Base-by-base conservation (phyloP, 1,140 invertebrate species). In the Sycobia sp. region DNA sequence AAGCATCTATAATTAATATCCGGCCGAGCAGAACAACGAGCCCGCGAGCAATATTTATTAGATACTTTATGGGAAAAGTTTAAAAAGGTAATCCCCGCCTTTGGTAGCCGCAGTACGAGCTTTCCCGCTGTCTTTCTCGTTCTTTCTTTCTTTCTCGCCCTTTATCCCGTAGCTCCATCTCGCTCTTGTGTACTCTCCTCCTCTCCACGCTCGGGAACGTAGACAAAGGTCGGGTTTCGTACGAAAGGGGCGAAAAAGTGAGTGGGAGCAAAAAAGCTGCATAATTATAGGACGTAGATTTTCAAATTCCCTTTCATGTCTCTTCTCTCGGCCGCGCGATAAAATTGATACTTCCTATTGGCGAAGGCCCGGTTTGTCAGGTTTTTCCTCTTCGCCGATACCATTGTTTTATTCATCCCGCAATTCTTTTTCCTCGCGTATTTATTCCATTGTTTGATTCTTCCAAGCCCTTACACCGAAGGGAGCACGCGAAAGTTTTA, bases 1-100 rank as follows among this genome's bases (percentile, higher is more conserved):
- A 77, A 75, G 73, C 71, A 69, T 73, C 71, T 78, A 75, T 77
- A 76, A 76, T 78, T 78, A 76, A 76, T 77, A 75, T 72, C 71
- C 72, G 68, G 50, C 58, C 59, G 64, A 62, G 70, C 66, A 61
- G 67, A 72, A 71, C 67, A 72, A 72, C 70, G 70, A 60, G 61
- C 47, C 67, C 44, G 55, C 67, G 67, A 68, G 70, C 71, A 73
- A 77, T 78, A 76, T 77, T 78, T 78, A 76, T 76, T 74, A 76
- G 71, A 76, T 71, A 74, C 69, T 77, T 77, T 76, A 77, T 73
- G 67, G 73, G 68, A 53, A 72, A 77, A 77, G 71, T 78, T 78
- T 76, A 77, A 77, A 77, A 77, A 74, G 74, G 71, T 72, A 73
- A 76, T 75, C 68, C 71, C 60, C 63, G 62, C 69, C 69, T 69